Base-by-base conservation (phyloP, 2,797 vertebrate species). In the Semotilus atromaculatus region DNA sequence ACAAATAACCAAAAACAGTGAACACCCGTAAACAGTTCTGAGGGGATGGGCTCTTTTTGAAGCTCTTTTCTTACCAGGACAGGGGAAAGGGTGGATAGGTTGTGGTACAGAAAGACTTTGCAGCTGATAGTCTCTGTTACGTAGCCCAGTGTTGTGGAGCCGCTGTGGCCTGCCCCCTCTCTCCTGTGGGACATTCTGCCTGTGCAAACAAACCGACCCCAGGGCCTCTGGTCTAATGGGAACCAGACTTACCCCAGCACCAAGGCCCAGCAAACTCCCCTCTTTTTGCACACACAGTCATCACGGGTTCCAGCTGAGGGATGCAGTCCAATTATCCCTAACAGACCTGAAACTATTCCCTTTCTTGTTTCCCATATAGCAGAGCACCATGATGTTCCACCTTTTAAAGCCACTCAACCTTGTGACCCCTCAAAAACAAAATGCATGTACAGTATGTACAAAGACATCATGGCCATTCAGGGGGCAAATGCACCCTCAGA, bases 311-410 rank as follows among this genome's bases (percentile, higher is more conserved):
- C 93, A 94, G 91, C 92, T 94, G 90, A 93, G 91, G 92, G 92
- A 94, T 89, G 88, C 93, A 94, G 93, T 93, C 92, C 93, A 95
- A 93, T 95, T 94, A 95, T 94, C 88, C 92, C 91, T 94, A 95
- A 94, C 94, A 94, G 94, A 95, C 94, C 94, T 94, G 92, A 95
- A 95, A 94, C 68, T 88, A 86, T 88, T 87, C 64, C 89, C 72
- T 86, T 80, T 78, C 68, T 80, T 67, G 66, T 91, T 94, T 94
- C 93, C 93, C 94, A 93, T 92, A 92, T 88, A 88, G 75, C 78
- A 74, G 70, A 75, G 19, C 78, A 73, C 89, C 86, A 80, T 77
- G 89, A 86, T 87, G 89, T 91, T 80, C 82, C 87, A 87, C 55
- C 78, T 88, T 87, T 84, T 88, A 73, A 34, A 19, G 21, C 43